phyloP scores from a whole-genome alignment of 2,888 invertebrate genomes.

The Zaprionus lineosus region DNA sequence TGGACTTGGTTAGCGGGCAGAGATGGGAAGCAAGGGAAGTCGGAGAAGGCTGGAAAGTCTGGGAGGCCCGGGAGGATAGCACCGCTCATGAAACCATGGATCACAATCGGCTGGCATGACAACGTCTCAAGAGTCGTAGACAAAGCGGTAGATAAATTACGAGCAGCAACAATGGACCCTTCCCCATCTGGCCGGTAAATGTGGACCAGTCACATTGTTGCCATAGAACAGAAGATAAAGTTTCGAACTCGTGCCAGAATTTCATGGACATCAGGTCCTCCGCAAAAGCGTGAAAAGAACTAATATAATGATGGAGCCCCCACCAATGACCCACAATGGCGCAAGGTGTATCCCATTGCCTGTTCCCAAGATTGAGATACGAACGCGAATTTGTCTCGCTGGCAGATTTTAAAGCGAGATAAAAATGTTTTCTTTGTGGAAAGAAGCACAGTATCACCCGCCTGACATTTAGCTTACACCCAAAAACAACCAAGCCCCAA shows the following conservation, averaged over 20 bases:
- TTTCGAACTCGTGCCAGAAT: constrained; percentile 24
- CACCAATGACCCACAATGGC: too few relatives aligned
- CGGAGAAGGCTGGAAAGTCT: too few relatives aligned
- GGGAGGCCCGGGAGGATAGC: constrained; percentile 11
- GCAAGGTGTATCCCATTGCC: constrained; percentile 35
- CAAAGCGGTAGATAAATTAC: constrained; percentile 52
- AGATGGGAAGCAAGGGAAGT: too few relatives aligned
- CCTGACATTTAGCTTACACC: constrained; percentile 29
- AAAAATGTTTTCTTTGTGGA: constrained; percentile 23
- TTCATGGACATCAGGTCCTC: constrained; percentile 7
- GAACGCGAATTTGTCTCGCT: constrained; percentile 71
- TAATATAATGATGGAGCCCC: constrained; percentile 46
- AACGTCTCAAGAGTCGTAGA: constrained; percentile 39
- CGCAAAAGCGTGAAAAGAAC: constrained; percentile 50
- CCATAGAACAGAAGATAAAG: constrained; percentile 48
- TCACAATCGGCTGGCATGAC: constrained; percentile 36
- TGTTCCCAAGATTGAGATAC: constrained; percentile 59
- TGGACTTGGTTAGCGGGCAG: constrained; percentile 1
- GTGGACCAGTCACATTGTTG: constrained; percentile 3
- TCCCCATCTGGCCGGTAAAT: not conserved
- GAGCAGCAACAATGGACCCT: constrained; percentile 41
- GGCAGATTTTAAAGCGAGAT: constrained; percentile 62
- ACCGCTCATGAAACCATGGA: constrained; percentile 23
- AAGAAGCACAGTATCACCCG: constrained; percentile 32
- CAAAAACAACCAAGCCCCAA: constrained; percentile 3